Percentiles rank a stretch among this genome's conserved stretches.
Conservation (phyloP, 2,888 invertebrate genomes). For the Dioctria linearis region DNA sequence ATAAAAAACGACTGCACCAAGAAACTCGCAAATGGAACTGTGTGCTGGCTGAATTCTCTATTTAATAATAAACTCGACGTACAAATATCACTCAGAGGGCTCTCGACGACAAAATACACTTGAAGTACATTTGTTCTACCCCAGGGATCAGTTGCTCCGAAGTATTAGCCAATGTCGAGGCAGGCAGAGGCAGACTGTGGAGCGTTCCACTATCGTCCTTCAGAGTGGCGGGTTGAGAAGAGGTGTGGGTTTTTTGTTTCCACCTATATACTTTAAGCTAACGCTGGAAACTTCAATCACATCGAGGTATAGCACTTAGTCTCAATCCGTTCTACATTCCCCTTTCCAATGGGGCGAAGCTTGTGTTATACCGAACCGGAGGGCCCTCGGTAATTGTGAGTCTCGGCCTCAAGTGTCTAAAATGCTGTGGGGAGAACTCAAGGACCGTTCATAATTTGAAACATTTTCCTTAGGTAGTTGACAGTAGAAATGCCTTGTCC, state of each 20-base stretch:
- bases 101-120: slow-evolving; percentile 47
- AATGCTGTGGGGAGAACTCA: slow-evolving; percentile 56
- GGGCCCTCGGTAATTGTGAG: slow-evolving; percentile 43
- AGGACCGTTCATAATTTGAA: slow-evolving; percentile 59
- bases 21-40: slow-evolving; percentile 15
- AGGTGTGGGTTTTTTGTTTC: slow-evolving; percentile 29
- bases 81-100: slow-evolving; percentile 47
- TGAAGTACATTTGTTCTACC: slow-evolving; percentile 41
- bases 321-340: slow-evolving; percentile 6
- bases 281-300: slow-evolving; percentile 36
- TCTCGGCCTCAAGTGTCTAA: slow-evolving; percentile 47
- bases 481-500: slow-evolving; percentile 34
- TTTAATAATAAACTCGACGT: slow-evolving; percentile 59
- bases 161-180: slow-evolving; percentile 36
- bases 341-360: neutral
- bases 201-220: slow-evolving; percentile 3
- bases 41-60: slow-evolving; percentile 47
- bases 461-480: slow-evolving; percentile 55
- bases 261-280: slow-evolving; percentile 35
- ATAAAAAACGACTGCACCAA: slow-evolving; percentile 24
- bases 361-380: slow-evolving; percentile 26
- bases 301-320: slow-evolving; percentile 44
- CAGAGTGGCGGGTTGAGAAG: neutral
- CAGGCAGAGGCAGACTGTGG: neutral
- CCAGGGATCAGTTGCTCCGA: slow-evolving; percentile 32